phyloP scores from a whole-genome alignment of 2,888 invertebrate genomes.

The Mythimna albipuncta region DNA sequence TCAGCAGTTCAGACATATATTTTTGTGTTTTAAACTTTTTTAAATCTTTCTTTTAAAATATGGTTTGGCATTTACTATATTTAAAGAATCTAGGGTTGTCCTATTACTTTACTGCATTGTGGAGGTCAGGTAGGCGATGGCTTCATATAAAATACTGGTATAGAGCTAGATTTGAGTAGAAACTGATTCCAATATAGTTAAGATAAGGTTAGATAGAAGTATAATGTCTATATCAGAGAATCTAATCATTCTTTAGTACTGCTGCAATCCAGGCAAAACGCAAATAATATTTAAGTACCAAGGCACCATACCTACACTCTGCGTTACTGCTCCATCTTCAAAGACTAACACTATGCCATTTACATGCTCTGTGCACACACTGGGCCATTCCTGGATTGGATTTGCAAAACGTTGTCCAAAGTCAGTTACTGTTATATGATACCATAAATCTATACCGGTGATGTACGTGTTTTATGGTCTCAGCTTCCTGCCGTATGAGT shows the following conservation, averaged over 20 bases:
- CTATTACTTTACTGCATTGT: too few species aligned
- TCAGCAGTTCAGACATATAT: too few species aligned
- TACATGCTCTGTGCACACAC: conserved; percentile 42
- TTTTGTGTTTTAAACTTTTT: too few species aligned
- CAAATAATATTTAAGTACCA: conserved; percentile 29
- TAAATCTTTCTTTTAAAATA: too few species aligned
- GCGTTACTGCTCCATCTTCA: conserved; percentile 33
- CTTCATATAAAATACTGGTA: too few species aligned
- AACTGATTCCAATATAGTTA: too few species aligned
- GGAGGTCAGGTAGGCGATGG: too few species aligned
- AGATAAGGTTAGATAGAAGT: too few species aligned
- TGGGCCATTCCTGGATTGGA: conserved; percentile 44
- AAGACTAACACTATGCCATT: conserved; percentile 48
- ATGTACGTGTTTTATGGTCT: conserved; percentile 48
- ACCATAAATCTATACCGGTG: conserved; percentile 32
- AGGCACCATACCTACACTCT: conserved; percentile 36
- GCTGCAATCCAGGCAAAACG: not conserved
- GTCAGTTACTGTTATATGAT: conserved; percentile 32
- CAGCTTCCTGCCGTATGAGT: conserved; percentile 35
- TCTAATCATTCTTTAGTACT: not conserved
- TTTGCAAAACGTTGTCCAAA: conserved; percentile 48
- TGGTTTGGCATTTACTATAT: too few species aligned
- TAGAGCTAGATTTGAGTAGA: too few species aligned
- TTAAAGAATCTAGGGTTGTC: too few species aligned
- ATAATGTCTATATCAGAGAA: not conserved